phyloP scores from a whole-genome alignment of 2,888 invertebrate genomes.

The Noctua janthina region DNA sequence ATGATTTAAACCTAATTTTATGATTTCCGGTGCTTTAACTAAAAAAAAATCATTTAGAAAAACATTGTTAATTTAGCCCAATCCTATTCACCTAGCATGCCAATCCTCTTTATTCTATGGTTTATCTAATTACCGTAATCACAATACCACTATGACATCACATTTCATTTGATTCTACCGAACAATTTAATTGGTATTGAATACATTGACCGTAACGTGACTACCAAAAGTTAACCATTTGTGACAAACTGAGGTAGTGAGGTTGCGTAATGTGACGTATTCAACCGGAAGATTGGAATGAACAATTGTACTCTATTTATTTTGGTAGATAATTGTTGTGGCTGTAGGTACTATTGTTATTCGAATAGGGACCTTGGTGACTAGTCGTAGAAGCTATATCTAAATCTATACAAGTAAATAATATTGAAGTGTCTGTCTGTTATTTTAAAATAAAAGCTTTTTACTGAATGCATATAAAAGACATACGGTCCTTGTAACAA shows the following conservation, averaged over 20 bases:
- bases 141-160: constrained; percentile 31
- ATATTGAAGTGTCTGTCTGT: too few relatives aligned
- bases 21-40: too few relatives aligned
- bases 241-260: constrained; percentile 41
- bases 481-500: too few relatives aligned
- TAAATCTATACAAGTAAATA: too few relatives aligned
- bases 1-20: background rate
- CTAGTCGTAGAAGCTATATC: background rate
- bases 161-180: constrained; percentile 14
- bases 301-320: constrained; percentile 44
- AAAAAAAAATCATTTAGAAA: background rate
- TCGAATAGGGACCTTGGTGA: background rate
- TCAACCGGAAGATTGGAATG: constrained; percentile 37
- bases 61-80: background rate
- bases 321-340: constrained; percentile 35
- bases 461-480: too few relatives aligned
- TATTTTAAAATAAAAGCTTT: too few relatives aligned
- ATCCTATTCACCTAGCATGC: background rate
- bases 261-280: constrained; percentile 13
- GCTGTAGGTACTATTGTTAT: background rate
- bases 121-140: constrained; percentile 25
- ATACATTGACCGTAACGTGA: constrained; percentile 45
- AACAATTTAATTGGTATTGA: constrained; percentile 51
- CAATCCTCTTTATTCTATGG: constrained; percentile 9
- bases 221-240: constrained; percentile 39